A percentile compares a stretch with the other conserved stretches of the same genome.
Conservation (phyloP, 2,797 vertebrate species). For the Acridotheres tristis region DNA sequence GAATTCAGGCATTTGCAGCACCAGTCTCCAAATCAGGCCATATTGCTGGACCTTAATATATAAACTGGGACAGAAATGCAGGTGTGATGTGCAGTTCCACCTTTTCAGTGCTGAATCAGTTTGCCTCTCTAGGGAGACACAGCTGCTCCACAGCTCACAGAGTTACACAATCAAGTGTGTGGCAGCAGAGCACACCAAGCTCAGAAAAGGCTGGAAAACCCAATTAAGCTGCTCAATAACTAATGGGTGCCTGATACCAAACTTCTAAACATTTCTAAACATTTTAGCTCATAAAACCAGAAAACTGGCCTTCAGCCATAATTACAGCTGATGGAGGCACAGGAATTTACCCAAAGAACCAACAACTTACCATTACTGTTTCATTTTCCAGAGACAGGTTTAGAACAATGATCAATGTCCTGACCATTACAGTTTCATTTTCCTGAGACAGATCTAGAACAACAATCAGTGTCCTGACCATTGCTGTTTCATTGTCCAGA, state of each 20-base stretch:
- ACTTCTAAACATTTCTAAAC: background rate
- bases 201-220: background rate
- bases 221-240: background rate
- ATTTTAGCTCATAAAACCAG: background rate
- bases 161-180: background rate
- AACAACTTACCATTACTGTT: background rate
- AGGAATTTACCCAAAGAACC: background rate
- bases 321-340: background rate
- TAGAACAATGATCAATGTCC: constrained; percentile 79
- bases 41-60: background rate
- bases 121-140: background rate
- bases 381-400: constrained; percentile 81
- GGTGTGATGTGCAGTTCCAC: background rate
- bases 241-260: background rate
- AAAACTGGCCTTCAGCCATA: background rate
- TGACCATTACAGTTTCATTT: constrained; percentile 58
- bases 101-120: background rate
- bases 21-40: background rate
- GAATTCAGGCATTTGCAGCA: background rate
- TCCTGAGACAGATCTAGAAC: constrained; percentile 81
- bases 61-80: background rate
- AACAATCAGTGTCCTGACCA: constrained; percentile 93
- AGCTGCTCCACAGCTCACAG: background rate
- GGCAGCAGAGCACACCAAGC: background rate
- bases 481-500: constrained; percentile 69